Base-by-base conservation (phyloP, 1,140 invertebrate species). In the Colletes gigas region DNA sequence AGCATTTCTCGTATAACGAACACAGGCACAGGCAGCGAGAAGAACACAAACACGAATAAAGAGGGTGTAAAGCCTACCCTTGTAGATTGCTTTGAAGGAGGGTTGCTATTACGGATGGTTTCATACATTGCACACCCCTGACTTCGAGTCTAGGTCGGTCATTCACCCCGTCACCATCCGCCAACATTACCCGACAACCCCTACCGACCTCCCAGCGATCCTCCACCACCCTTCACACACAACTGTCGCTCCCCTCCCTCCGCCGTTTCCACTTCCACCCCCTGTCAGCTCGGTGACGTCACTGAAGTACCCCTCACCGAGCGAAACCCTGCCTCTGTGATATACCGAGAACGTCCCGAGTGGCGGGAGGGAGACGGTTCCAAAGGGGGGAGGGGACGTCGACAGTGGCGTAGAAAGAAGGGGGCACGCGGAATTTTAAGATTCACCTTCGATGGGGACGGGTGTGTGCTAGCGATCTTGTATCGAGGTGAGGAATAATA, bases 91-190 rank as follows among this genome's bases (percentile, higher is more conserved):
- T 88, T 86, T 83, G 87, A 88, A 89, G 88, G 86, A 89, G 89
- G 88, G 83, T 89, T 88, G 89, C 88, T 87, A 87, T 89, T 89
- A 89, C 83, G 88, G 89, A 82, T 88, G 86, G 86, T 89, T 92
- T 92, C 86, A 88, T 89, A 89, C 88, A 89, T 90, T 90, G 91
- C 92, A 92, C 92, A 93, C 92, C 92, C 92, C 92, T 93, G 92
- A 93, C 89, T 92, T 86, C 87, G 92, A 93, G 93, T 93, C 93
- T 93, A 93, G 93, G 93, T 93, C 93, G 93, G 93, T 93, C 93
- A 88, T 93, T 93, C 92, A 93, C 89, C 93, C 83, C 88, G 83
- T 83, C 82, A 85, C 83, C 88, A 85, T 88, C 85, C 87, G 80
- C 83, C 80, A 72, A 72, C 85, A 66, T 85, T 88, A 82, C 83